A percentile compares a stretch with the other conserved stretches of the same genome.
These are phyloP conservation scores for Callospermophilus lateralis DNA, from an alignment of 2,113 vertebrate species.

Conservation along the genomic window DNA sequence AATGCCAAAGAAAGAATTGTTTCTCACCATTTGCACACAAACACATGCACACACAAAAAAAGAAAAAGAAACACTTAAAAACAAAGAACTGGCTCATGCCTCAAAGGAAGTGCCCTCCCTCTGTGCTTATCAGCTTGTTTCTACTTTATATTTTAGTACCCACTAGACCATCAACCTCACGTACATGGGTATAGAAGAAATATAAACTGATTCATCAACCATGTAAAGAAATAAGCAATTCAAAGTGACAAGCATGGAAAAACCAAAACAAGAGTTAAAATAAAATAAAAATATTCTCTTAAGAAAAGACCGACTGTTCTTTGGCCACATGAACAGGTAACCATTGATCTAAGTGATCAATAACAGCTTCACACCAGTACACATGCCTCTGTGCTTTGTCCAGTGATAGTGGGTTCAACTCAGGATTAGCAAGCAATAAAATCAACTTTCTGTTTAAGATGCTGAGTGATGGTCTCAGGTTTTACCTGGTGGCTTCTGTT, in stretches of 20 bases:
- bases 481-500: conserved; percentile 23
- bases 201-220: background rate
- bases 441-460: conserved; percentile 50
- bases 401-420: background rate
- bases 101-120: background rate
- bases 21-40: background rate
- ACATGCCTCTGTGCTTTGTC: background rate
- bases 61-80: background rate
- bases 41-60: background rate
- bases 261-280: background rate
- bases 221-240: background rate
- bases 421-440: background rate
- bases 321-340: conserved; percentile 13
- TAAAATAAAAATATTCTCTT: conserved; percentile 5
- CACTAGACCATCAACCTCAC: background rate
- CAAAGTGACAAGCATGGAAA: background rate
- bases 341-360: background rate
- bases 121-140: background rate
- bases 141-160: background rate
- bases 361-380: background rate
- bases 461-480: background rate
- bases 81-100: background rate
- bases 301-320: background rate
- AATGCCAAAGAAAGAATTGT: background rate
- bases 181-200: background rate